A percentile compares a stretch with the other conserved stretches of the same genome.
Evolutionary conservation across 2,797 vertebrate genomes (phyloP).

Genomic region (Tarsius wallacei): DNA sequence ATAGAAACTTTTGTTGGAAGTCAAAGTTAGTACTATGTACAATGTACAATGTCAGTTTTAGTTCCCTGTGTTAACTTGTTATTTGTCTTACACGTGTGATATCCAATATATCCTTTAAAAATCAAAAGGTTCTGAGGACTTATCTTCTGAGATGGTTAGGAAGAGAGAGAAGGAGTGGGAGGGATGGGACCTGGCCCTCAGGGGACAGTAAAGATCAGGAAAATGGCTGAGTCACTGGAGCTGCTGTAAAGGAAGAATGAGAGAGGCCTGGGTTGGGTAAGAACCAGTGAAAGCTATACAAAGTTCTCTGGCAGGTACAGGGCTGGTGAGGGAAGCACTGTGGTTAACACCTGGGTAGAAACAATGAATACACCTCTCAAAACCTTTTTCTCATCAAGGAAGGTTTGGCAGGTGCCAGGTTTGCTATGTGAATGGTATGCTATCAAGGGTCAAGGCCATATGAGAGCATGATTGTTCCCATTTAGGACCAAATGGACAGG

Average conservation of each 20-base stretch:
- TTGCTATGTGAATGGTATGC: neutral
- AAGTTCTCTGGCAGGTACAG: neutral
- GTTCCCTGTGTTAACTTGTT: neutral
- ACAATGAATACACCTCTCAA: neutral
- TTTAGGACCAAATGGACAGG: neutral
- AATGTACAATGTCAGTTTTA: neutral
- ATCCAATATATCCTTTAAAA: neutral
- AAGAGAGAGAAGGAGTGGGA: neutral
- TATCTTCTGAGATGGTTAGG: neutral
- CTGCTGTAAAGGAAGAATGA: neutral
- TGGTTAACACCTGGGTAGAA: neutral
- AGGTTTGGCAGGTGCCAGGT: neutral
- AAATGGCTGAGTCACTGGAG: neutral
- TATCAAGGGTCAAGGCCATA: neutral
- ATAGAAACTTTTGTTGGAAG: too few species aligned
- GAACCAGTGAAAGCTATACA: neutral
- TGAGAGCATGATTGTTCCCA: neutral
- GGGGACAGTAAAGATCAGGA: neutral
- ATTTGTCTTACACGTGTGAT: neutral
- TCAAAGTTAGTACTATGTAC: too few species aligned
- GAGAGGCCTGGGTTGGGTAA: neutral
- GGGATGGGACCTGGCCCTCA: neutral
- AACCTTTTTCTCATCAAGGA: neutral
- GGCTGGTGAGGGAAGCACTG: neutral
- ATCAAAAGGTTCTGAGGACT: neutral